These are phyloP conservation scores for Ictalurus punctatus DNA, from an alignment of 2,113 vertebrate species.

Conservation along the genomic window DNA sequence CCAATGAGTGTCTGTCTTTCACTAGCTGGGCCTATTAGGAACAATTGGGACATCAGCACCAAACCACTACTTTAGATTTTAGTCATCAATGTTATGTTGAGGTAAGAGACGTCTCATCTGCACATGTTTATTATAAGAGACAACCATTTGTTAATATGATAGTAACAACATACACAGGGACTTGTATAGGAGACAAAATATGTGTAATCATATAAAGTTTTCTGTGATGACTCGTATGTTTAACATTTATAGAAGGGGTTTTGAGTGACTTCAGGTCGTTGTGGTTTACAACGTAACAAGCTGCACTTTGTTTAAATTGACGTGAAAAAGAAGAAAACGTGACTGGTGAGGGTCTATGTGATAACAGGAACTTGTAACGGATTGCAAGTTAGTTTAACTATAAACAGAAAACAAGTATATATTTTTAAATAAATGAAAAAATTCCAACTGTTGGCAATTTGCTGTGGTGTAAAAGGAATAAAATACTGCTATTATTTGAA, in stretches of 20 bases:
- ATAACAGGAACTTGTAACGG: neutral
- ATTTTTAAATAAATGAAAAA: neutral
- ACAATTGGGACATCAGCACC: neutral
- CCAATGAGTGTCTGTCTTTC: conserved; percentile 92
- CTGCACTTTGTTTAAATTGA: neutral
- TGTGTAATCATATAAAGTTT: neutral
- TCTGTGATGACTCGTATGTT: neutral
- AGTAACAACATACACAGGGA: neutral
- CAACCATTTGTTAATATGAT: neutral
- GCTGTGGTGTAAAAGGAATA: neutral
- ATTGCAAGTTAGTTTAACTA: neutral
- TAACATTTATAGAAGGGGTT: neutral
- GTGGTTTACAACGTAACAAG: neutral
- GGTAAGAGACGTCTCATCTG: neutral
- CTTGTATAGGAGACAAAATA: neutral
- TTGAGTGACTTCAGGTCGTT: neutral
- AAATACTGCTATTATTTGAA: neutral
- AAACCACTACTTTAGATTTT: neutral
- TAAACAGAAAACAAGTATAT: neutral
- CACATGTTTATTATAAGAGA: neutral
- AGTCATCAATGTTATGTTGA: neutral
- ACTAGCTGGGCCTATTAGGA: conserved; percentile 87
- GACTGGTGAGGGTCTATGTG: neutral
- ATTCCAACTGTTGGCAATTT: neutral
- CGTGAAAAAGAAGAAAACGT: neutral